These are phyloP conservation scores for Stenoptilia bipunctidactyla DNA, from an alignment of 2,888 invertebrate species.

Conservation along the genomic window DNA sequence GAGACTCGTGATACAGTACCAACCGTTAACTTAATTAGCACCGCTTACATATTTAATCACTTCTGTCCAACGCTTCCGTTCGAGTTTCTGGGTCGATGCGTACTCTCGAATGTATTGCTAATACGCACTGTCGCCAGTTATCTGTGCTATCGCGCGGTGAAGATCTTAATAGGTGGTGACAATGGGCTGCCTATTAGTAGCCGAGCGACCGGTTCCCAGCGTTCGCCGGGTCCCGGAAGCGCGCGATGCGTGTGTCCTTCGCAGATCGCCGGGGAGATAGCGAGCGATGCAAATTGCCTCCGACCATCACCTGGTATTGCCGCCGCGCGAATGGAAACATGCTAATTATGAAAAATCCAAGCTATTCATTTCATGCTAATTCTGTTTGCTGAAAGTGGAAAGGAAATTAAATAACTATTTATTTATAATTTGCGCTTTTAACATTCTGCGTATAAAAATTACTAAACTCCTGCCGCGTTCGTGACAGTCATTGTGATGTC, in stretches of 20 bases:
- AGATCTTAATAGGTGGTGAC: slow-evolving; percentile 32
- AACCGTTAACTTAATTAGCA: slow-evolving; percentile 18
- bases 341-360: not conserved
- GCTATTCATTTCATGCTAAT: too few relatives aligned
- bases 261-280: not conserved
- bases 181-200: slow-evolving; percentile 30
- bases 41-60: slow-evolving; percentile 16
- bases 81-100: slow-evolving; percentile 17
- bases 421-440: not conserved
- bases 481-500: not conserved
- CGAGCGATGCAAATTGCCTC: not conserved
- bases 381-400: too few relatives aligned
- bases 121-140: slow-evolving; percentile 20
- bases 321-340: not conserved
- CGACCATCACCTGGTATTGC: not conserved
- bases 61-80: slow-evolving; percentile 10
- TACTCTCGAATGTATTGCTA: slow-evolving; percentile 2
- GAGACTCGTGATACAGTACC: slow-evolving; percentile 15
- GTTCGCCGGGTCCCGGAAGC: slow-evolving; percentile 11
- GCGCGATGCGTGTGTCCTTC: slow-evolving; percentile 5
- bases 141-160: slow-evolving; percentile 25
- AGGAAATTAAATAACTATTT: too few relatives aligned
- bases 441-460: not conserved
- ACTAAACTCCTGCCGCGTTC: not conserved
- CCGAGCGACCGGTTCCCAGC: slow-evolving; percentile 18